Evolutionary conservation across 1,140 invertebrate genomes (phyloP), one percentile per base, ranked within the genome.

Genomic region (Hetaerina americana): DNA sequence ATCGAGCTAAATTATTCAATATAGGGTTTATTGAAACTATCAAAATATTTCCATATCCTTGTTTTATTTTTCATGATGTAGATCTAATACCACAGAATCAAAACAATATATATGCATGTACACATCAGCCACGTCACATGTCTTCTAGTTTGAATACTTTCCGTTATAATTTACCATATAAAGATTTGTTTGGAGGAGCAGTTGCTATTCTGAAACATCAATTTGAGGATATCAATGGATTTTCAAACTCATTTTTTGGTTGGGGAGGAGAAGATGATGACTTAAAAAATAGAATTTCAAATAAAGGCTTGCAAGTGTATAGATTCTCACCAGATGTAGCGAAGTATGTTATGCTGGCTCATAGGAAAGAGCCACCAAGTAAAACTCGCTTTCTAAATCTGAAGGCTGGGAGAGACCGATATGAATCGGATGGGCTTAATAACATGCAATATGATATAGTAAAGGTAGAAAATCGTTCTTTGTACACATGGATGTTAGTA

Each of bases 41-140:
- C 27, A 85, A 84, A 74, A 85, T 87, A 29, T 86, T 85, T 71
- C 86, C 88, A 68, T 94, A 89, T 81, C 88, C 93, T 26, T 99
- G 97, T 78, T 88, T 97, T 68, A 89, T 98, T 69, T 91, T 99
- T 77, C 96, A 98, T 81, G 96, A 99, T 79, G 92, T 98, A 66
- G 96, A 99, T 83, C 81, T 98, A 24, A 85, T 98, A 71, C 96
- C 96, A 12, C 85, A 97, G 75, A 93, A 93, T 81, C 87, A 88
- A 71, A 87, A 90, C 2, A 97, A 98, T 82, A 86, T 97, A 68
- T 99, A 98, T 82, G 91, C 90, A 18, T 99, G 97, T 79, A 90
- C 93, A 0, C 84, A 87, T 74, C 84, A 87, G 74, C 96, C 96
- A 0, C 84, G 95, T 49, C 96, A 98, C 78, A 92, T 99, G 91